A percentile compares a stretch with the other conserved stretches of the same genome.
Conservation (phyloP, 2,113 vertebrate genomes). For the Pygoscelis antarcticus region DNA sequence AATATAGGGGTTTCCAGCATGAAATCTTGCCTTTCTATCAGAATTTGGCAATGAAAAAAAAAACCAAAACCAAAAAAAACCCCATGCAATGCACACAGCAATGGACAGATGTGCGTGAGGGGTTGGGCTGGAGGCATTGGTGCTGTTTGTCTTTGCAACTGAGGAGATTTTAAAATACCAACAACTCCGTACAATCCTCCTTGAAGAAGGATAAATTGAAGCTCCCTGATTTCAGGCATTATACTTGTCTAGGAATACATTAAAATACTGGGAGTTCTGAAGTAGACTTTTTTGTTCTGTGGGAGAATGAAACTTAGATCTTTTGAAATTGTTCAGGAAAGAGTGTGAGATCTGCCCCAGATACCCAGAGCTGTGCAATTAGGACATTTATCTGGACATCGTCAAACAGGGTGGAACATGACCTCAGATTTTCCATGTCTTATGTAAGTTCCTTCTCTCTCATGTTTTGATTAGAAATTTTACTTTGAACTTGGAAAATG, state of each 20-base stretch:
- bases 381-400: not conserved
- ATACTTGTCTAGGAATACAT: not conserved
- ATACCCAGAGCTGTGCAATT: not conserved
- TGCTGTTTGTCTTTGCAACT: not conserved
- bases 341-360: not conserved
- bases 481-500: not conserved
- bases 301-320: not conserved
- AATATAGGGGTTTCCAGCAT: not conserved
- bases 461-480: not conserved
- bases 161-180: not conserved
- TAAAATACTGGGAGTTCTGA: not conserved
- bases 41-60: not conserved
- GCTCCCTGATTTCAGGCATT: not conserved
- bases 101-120: accelerated
- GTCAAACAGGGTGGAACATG: not conserved
- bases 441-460: not conserved
- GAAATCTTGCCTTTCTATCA: not conserved
- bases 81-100: not conserved
- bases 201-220: not conserved
- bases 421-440: not conserved
- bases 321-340: not conserved
- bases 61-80: too few species aligned
- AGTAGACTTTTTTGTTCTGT: not conserved
- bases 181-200: too few species aligned
- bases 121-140: not conserved